Percentiles rank a stretch among this genome's conserved stretches.
Conservation (phyloP, 2,113 vertebrate genomes). For the Forbesichthys agassizii region DNA sequence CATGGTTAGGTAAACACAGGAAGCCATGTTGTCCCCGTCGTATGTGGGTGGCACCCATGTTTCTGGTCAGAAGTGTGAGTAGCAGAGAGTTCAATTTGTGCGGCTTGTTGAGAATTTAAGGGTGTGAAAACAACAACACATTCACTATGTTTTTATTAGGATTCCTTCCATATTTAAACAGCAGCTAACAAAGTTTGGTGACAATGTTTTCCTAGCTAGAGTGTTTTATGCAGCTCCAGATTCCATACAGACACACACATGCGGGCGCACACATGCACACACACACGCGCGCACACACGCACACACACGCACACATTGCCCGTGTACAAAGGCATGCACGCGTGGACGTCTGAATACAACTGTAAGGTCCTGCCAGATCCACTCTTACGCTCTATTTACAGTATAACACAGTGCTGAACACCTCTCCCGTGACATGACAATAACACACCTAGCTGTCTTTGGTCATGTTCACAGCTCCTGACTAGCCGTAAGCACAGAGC, state of each 20-base stretch:
- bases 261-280: background rate
- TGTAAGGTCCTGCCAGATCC: background rate
- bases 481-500: too few relatives aligned
- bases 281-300: background rate
- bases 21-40: conserved; percentile 25
- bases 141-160: conserved; percentile 51
- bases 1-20: conserved; percentile 68
- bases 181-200: conserved; percentile 32
- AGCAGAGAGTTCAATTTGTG: conserved; percentile 27
- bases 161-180: conserved; percentile 60
- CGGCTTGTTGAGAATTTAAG: conserved; percentile 23
- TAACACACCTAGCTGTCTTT: conserved; percentile 17
- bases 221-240: conserved; percentile 25
- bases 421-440: conserved; percentile 16
- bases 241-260: conserved; percentile 22
- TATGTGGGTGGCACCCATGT: conserved; percentile 14
- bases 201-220: conserved; percentile 54
- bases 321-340: background rate
- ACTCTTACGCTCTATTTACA: conserved; percentile 22
- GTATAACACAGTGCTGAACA: background rate
- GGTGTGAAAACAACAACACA: conserved; percentile 37
- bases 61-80: conserved; percentile 22
- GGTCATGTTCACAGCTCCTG: conserved; percentile 3
- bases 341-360: conserved; percentile 7
- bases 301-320: background rate